Evolutionary conservation across 2,888 invertebrate species (phyloP).

Genomic region (Nephrotoma flavescens): DNA sequence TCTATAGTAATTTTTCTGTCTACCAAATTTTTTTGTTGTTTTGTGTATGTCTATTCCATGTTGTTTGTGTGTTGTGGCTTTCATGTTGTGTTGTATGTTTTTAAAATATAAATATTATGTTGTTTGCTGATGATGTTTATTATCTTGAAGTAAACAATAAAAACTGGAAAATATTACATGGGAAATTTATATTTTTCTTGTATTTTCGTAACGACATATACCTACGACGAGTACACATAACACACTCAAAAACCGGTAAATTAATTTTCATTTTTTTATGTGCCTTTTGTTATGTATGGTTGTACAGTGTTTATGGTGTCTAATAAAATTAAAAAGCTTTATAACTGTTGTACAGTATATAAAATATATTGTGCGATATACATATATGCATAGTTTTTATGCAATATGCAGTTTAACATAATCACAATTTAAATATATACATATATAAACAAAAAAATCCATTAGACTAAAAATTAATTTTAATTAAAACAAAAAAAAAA

Average conservation of each 20-base stretch:
- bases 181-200: neutral
- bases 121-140: neutral
- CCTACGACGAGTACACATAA: neutral
- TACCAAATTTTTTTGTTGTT: neutral
- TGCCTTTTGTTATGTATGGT: neutral
- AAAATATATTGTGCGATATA: too few relatives aligned
- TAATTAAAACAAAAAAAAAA: neutral
- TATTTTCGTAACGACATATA: neutral
- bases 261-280: neutral
- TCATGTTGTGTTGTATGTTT: neutral
- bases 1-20: neutral
- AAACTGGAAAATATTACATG: neutral
- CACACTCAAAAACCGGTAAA: neutral
- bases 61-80: neutral
- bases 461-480: neutral
- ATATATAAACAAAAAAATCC: neutral
- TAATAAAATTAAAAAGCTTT: too few relatives aligned
- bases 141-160: neutral
- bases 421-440: neutral
- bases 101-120: neutral
- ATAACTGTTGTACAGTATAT: too few relatives aligned
- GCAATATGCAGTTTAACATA: neutral
- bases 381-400: too few relatives aligned
- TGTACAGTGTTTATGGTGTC: too few relatives aligned
- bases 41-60: neutral